Base-by-base conservation (phyloP, 2,888 invertebrate genomes). In the Tiphia femorata region DNA sequence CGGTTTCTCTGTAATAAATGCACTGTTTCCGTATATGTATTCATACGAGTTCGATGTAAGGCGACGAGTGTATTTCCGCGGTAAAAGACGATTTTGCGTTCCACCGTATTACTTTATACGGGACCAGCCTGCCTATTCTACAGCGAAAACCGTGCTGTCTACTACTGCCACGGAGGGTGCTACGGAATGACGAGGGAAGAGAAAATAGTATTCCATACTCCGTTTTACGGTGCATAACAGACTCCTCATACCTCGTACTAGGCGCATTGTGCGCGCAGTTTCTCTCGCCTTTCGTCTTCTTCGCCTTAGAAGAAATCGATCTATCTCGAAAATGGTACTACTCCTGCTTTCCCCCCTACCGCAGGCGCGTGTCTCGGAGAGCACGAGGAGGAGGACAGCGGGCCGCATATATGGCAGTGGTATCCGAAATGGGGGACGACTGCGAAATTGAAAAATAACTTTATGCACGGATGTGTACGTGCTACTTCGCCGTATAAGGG, bases 181-280 rank as follows among this genome's bases (percentile, higher is more conserved):
- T n/a, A n/a, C n/a, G n/a, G n/a, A n/a, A n/a, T n/a, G n/a, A n/a
- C n/a, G n/a, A n/a, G n/a, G n/a, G n/a, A n/a, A n/a, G 48, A 58
- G 67, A 65, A 67, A 63, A 65, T 71, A 62, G 65, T 72, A 72
- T 75, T 75, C 70, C 71, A 73, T 76, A 77, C 74, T 71, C 73
- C 73, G 69, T 71, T 77, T 77, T 75, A 74, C 68, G 69, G 70
- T 56, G 67, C 67, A 72, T 68, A 72, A 72, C 72, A 65, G 64
- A 69, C 61, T 68, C 44, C 61, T 62, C 60, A 51, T 69, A 60
- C 49, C 49, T 69, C 54, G 58, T 63, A 59, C 49, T 19, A 56
- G 50, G 33, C 21, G 54, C 58, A 49, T 58, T 55, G 62, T 58
- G 49, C 49, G 30, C 21, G 46, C 41, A 35, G 48, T 47, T 54